These are phyloP conservation scores for Microctonus aethiopoides DNA, from an alignment of 2,888 invertebrate genomes.

Conservation along the genomic window DNA sequence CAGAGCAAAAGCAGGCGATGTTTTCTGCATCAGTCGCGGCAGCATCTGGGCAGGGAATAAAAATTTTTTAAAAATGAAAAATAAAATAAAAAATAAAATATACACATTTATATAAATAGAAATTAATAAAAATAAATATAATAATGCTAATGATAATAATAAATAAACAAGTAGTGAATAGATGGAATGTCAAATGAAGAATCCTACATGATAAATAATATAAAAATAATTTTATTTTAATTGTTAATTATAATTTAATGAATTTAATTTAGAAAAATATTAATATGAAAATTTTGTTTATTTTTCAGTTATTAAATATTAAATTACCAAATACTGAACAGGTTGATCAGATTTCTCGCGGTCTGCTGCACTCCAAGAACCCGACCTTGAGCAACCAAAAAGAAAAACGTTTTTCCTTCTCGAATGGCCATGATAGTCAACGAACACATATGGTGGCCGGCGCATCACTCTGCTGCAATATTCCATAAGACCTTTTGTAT, in stretches of 20 bases:
- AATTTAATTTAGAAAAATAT: slow-evolving; percentile 41
- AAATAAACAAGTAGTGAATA: not conserved
- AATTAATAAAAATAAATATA: not conserved
- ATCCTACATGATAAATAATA: not conserved
- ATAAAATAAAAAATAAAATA: slow-evolving; percentile 4
- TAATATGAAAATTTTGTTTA: too few relatives aligned
- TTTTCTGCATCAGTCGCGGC: slow-evolving; percentile 77
- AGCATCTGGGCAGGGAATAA: slow-evolving; percentile 70
- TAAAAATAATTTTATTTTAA: not conserved
- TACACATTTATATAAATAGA: not conserved
- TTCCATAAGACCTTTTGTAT: slow-evolving; percentile 80
- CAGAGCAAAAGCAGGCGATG: slow-evolving; percentile 78
- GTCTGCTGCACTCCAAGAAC: slow-evolving; percentile 77
- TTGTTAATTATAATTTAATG: slow-evolving; percentile 1
- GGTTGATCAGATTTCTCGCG: slow-evolving; percentile 71
- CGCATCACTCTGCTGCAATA: slow-evolving; percentile 73
- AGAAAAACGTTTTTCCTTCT: slow-evolving; percentile 87
- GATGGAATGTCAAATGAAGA: not conserved
- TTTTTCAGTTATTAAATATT: slow-evolving; percentile 22
- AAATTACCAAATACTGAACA: slow-evolving; percentile 73
- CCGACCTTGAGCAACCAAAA: slow-evolving; percentile 81
- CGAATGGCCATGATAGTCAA: slow-evolving; percentile 87
- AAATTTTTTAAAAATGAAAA: not conserved
- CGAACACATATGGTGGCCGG: slow-evolving; percentile 74
- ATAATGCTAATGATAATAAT: too few relatives aligned